phyloP scores from a whole-genome alignment of 2,888 invertebrate genomes.

The Eupithecia dodoneata region DNA sequence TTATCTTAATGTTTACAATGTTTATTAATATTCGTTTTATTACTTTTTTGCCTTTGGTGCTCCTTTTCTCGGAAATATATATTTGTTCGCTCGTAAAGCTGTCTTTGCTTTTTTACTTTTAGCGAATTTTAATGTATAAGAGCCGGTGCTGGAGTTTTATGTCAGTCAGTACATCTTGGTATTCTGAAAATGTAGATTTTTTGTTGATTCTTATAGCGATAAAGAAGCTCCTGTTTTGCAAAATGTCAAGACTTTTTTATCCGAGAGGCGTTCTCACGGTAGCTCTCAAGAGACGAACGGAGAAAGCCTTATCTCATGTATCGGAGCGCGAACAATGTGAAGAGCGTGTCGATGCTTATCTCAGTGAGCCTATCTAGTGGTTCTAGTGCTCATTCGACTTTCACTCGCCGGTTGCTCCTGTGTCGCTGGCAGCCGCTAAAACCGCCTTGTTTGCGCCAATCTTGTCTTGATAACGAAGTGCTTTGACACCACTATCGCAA shows the following conservation, averaged over 20 bases:
- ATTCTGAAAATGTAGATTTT: slow-evolving; percentile 44
- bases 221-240: slow-evolving; percentile 66
- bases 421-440: slow-evolving; percentile 55
- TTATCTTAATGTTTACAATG: slow-evolving; percentile 21
- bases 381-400: slow-evolving; percentile 73
- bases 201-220: slow-evolving; percentile 58
- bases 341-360: slow-evolving; percentile 80
- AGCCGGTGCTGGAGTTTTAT: slow-evolving; percentile 38
- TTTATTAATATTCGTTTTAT: slow-evolving; percentile 18
- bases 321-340: slow-evolving; percentile 79
- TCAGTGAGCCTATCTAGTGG: slow-evolving; percentile 67
- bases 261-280: slow-evolving; percentile 75
- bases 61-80: slow-evolving; percentile 14
- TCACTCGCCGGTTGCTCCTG: slow-evolving; percentile 62
- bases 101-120: slow-evolving; percentile 28
- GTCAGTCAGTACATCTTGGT: slow-evolving; percentile 32
- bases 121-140: slow-evolving; percentile 28
- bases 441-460: slow-evolving; percentile 63
- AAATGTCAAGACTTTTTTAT: slow-evolving; percentile 64
- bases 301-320: slow-evolving; percentile 81
- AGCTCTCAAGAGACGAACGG: slow-evolving; percentile 71
- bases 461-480: slow-evolving; percentile 62
- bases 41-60: slow-evolving; percentile 7
- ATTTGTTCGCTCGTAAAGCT: slow-evolving; percentile 32
- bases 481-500: slow-evolving; percentile 46